phyloP scores from a whole-genome alignment of 2,797 vertebrate species.

The Miichthys miiuy region DNA sequence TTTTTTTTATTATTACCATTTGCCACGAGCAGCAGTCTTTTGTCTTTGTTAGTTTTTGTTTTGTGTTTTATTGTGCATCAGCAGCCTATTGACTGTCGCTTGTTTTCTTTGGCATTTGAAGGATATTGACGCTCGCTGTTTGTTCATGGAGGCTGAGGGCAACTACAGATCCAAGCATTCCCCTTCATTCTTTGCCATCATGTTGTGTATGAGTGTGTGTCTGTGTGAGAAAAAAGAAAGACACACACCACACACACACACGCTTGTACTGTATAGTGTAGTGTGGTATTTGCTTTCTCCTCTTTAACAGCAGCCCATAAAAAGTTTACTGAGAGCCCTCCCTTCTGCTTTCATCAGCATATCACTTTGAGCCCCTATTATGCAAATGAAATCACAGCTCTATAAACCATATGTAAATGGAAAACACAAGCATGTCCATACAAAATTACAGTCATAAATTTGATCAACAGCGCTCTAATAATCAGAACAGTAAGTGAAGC shows the following conservation, averaged over 20 bases:
- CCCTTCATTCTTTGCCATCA: conserved; percentile 28
- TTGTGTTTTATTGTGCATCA: conserved; percentile 29
- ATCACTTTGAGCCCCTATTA: conserved; percentile 80
- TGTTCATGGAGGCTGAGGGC: conserved; percentile 49
- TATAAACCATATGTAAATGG: conserved; percentile 83
- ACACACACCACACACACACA: conserved; percentile 1
- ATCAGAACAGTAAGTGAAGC: conserved; percentile 74
- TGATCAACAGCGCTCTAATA: conserved; percentile 79
- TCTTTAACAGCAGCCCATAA: conserved; percentile 68
- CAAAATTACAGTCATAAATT: conserved; percentile 81
- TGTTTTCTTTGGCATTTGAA: conserved; percentile 66
- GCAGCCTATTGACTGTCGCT: conserved; percentile 41
- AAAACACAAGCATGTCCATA: conserved; percentile 78
- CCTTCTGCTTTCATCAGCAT: conserved; percentile 81
- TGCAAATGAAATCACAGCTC: conserved; percentile 80
- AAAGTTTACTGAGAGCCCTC: conserved; percentile 71
- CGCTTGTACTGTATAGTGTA: neutral
- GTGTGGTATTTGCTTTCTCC: conserved; percentile 68
- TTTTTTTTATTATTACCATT: neutral
- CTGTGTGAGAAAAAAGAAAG: neutral
- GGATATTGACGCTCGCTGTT: conserved; percentile 58
- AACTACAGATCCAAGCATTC: conserved; percentile 32
- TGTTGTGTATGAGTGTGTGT: conserved; percentile 6
- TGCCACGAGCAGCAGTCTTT: conserved; percentile 24
- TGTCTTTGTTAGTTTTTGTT: conserved; percentile 9